These are phyloP conservation scores for Channa argus DNA, from an alignment of 2,113 vertebrate genomes.

Conservation along the genomic window DNA sequence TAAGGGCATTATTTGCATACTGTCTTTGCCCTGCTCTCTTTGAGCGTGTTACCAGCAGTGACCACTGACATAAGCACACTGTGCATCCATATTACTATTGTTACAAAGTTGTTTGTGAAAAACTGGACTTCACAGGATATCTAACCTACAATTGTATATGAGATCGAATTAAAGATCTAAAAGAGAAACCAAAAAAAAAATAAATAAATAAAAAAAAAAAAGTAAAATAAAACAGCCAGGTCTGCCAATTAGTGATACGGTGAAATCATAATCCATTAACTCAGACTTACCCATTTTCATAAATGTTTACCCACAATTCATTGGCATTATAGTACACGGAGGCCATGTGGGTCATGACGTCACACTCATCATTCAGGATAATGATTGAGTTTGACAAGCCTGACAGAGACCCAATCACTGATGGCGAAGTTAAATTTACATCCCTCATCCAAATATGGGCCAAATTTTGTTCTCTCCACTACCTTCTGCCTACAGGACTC, in stretches of 20 bases:
- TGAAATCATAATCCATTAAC: too few relatives aligned
- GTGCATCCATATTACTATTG: constrained; percentile 1
- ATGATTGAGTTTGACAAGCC: constrained; percentile 54
- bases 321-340: background rate
- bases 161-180: background rate
- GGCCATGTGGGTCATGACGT: constrained; percentile 25
- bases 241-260: too few relatives aligned
- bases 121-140: background rate
- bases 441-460: constrained; percentile 36
- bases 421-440: constrained; percentile 66
- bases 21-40: constrained; percentile 10
- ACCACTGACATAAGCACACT: constrained; percentile 5
- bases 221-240: background rate
- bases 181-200: background rate
- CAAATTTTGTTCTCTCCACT: constrained; percentile 53
- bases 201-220: too few relatives aligned
- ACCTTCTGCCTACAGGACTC: constrained; percentile 22
- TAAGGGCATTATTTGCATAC: constrained; percentile 44
- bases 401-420: constrained; percentile 35
- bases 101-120: constrained; percentile 14
- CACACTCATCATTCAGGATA: constrained; percentile 40
- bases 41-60: constrained; percentile 12
- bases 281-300: background rate
- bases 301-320: constrained; percentile 1
- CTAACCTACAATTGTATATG: constrained; percentile 11